Base-by-base conservation (phyloP, 2,888 invertebrate species). In the Watsonalla cultraria region DNA sequence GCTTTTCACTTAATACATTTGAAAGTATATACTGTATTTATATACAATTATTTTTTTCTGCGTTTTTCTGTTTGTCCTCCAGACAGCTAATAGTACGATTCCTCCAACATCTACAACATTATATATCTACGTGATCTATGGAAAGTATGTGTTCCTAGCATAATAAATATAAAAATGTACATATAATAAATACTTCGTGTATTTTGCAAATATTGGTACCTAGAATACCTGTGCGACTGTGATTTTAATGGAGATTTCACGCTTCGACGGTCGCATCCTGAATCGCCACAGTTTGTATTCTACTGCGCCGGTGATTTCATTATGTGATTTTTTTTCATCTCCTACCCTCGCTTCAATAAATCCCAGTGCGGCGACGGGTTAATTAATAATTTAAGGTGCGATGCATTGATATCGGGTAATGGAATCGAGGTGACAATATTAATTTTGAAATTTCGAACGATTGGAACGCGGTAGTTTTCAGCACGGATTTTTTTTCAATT, bases 311-410 rank as follows among this genome's bases (percentile, higher is more conserved):
- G 76, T 78, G 84, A 86, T 85, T 88, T 84, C 85, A 87, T 86
- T 86, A 82, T 74, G 76, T 78, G 78, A 79, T 82, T 84, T 83
- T 81, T 80, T 84, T 77, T 70, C 76, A 77, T 76, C 75, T 78
- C 83, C 81, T 78, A 70, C 62, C 66, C 66, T 14, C 82, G 75
- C 78, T 81, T 80, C 80, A 81, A 85, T 86, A 81, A 83, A 84
- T 82, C 81, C 81, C 78, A 61, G 69, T 68, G 77, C 75, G 75
- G 74, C 72, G 69, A 75, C 69, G 76, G 76, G 86, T 87, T 88
- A 87, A 88, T 89, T 89, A 89, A 86, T 87, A 87, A 84, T 89
- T 85, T 82, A 84, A 82, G 77, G 76, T 66, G 65, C 61, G 59
- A 62, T 58, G 61, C 60, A 57, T 51, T 60, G 66, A 64, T 69